A percentile compares a stretch with the other conserved stretches of the same genome.
Conservation (phyloP, 2,113 vertebrate genomes). For the Actenoides lindsayi region DNA sequence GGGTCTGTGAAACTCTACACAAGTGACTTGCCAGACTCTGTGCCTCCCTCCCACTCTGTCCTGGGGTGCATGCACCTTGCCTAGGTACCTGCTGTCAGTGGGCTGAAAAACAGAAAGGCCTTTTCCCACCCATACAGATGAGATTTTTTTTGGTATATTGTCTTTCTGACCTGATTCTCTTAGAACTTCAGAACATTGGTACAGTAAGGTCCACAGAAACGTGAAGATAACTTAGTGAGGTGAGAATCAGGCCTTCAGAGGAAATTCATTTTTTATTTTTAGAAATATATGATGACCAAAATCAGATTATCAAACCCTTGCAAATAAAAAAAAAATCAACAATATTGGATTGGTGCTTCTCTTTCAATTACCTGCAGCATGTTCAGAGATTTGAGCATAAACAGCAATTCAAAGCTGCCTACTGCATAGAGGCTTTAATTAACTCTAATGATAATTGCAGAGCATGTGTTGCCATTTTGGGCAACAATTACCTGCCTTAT, state of each 20-base stretch:
- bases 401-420: slow-evolving; percentile 47
- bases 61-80: background rate
- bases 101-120: background rate
- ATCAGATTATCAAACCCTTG: background rate
- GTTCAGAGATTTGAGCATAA: slow-evolving; percentile 16
- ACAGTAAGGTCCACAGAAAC: background rate
- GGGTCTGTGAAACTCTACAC: background rate
- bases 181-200: background rate
- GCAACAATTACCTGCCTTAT: slow-evolving; percentile 12
- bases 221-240: background rate
- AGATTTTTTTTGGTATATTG: background rate
- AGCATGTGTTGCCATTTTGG: slow-evolving; percentile 50
- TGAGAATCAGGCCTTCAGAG: background rate
- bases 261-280: background rate
- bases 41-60: background rate
- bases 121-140: rapidly evolving
- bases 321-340: background rate
- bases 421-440: slow-evolving; percentile 47
- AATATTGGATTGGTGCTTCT: background rate
- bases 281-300: background rate
- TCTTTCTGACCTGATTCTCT: background rate
- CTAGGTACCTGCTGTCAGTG: background rate
- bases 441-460: slow-evolving; percentile 72
- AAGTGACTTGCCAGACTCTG: background rate
- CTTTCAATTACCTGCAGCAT: slow-evolving; percentile 27